These are phyloP conservation scores for Phoeniculus purpureus DNA, from an alignment of 2,797 vertebrate species.

Conservation along the genomic window DNA sequence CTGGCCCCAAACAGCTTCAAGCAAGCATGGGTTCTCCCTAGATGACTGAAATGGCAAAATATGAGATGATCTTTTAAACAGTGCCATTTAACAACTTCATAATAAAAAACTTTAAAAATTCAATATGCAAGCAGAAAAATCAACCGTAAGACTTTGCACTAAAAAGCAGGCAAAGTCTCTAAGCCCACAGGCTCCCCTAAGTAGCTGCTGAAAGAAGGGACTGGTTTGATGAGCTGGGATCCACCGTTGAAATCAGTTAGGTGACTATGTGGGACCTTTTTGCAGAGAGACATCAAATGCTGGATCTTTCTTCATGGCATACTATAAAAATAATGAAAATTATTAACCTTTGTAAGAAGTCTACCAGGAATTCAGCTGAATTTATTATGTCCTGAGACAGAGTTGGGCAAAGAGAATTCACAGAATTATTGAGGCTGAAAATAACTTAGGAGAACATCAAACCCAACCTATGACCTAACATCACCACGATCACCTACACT, in stretches of 20 bases:
- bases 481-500: too few relatives aligned
- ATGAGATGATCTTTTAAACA: neutral
- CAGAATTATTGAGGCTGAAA: too few relatives aligned
- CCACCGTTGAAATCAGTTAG: neutral
- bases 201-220: neutral
- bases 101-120: neutral
- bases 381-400: neutral
- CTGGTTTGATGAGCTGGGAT: neutral
- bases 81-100: neutral
- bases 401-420: neutral
- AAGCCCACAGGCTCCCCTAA: rapidly evolving
- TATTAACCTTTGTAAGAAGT: neutral
- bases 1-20: neutral
- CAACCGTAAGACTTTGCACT: neutral
- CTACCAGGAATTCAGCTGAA: rapidly evolving
- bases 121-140: neutral
- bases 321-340: neutral
- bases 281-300: neutral
- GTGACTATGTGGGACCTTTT: neutral
- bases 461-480: too few relatives aligned
- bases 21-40: neutral
- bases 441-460: too few relatives aligned
- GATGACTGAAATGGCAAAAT: neutral
- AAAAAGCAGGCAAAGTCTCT: neutral
- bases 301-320: neutral